phyloP scores from a whole-genome alignment of 37 sponge, comb jelly and placozoan genomes.

The Corticium candelabrum region DNA sequence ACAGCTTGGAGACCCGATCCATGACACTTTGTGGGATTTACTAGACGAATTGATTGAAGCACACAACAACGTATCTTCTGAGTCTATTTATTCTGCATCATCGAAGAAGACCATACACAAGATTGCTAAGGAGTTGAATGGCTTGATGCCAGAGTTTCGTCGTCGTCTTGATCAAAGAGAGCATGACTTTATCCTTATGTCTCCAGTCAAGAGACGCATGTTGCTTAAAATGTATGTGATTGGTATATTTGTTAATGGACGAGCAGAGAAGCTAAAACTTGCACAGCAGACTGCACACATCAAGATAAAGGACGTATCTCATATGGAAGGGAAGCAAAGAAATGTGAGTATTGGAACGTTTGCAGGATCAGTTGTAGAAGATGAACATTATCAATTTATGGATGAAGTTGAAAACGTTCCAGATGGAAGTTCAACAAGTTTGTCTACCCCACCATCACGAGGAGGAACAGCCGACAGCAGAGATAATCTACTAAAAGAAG shows the following conservation, averaged over 20 bases:
- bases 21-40: constrained; percentile 27
- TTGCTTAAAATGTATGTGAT: constrained; percentile 35
- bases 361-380: too few species aligned
- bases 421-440: too few species aligned
- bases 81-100: constrained; percentile 23
- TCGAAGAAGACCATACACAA: background rate
- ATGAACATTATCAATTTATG: too few species aligned
- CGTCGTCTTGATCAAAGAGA: constrained; percentile 24
- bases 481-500: background rate
- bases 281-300: background rate
- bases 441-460: too few species aligned
- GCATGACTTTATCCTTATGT: constrained; percentile 33
- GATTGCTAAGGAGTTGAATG: constrained; percentile 18
- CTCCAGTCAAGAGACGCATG: constrained; percentile 13
- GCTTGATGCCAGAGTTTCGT: constrained; percentile 15
- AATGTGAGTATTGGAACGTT: too few species aligned
- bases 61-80: constrained; percentile 17
- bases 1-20: constrained; percentile 17
- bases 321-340: too few species aligned
- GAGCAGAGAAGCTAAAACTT: constrained; percentile 9
- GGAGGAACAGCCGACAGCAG: background rate
- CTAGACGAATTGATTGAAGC: constrained; percentile 29
- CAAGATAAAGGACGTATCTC: too few species aligned
- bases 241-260: constrained; percentile 25
- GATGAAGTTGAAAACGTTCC: too few species aligned